A percentile compares a stretch with the other conserved stretches of the same genome.
These are phyloP conservation scores for Poecilia picta DNA, from an alignment of 2,797 vertebrate genomes.

Conservation along the genomic window DNA sequence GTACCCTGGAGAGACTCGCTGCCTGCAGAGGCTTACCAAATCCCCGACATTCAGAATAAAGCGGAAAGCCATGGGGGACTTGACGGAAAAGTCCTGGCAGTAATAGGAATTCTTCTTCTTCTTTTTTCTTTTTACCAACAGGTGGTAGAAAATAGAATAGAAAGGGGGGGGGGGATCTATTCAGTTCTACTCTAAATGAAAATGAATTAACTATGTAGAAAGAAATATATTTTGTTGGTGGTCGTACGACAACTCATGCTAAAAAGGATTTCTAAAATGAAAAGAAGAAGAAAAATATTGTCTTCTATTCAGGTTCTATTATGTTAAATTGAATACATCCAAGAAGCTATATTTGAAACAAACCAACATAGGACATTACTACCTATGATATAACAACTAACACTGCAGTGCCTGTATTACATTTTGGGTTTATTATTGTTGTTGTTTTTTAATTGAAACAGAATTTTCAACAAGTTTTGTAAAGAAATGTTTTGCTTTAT, in stretches of 20 bases:
- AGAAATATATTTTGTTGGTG: background rate
- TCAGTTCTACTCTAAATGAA: background rate
- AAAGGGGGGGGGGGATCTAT: accelerated
- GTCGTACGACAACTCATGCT: background rate
- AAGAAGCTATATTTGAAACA: background rate
- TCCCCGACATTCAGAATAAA: conserved; percentile 47
- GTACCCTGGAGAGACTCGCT: conserved; percentile 23
- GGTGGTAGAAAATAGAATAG: background rate
- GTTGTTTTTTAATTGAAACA: background rate
- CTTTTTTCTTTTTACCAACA: background rate
- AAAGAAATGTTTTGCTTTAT: background rate
- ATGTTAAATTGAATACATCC: background rate
- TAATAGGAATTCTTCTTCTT: background rate
- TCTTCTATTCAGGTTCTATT: background rate
- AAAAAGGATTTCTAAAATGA: background rate
- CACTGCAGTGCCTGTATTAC: background rate
- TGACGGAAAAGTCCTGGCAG: conserved; percentile 5
- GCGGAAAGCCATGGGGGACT: conserved; percentile 34
- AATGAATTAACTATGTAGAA: background rate
- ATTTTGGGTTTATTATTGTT: background rate
- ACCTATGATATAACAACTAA: background rate
- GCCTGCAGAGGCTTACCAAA: conserved; percentile 34
- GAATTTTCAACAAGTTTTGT: background rate
- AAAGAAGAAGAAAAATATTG: background rate
- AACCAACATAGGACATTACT: background rate